These are phyloP conservation scores for Poecilobothrus nobilitatus DNA, from an alignment of 2,888 invertebrate species.

Conservation along the genomic window DNA sequence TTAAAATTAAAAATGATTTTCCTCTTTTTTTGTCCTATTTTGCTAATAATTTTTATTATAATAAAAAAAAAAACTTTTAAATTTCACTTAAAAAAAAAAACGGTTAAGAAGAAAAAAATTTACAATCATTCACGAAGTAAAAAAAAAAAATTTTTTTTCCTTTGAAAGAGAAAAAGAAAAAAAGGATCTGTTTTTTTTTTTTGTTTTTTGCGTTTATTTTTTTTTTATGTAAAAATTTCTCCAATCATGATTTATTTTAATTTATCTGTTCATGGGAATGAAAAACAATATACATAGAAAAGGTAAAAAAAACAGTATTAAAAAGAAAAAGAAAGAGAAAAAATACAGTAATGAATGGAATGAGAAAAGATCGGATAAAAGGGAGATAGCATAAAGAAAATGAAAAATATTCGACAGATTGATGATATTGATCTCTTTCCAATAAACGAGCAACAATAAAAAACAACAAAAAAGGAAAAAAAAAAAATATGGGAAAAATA, in stretches of 20 bases:
- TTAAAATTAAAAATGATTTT: no score
- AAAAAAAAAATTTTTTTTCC: no score
- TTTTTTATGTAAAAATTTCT: background rate
- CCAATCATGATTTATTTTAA: conserved; percentile 2
- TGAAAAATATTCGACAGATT: background rate
- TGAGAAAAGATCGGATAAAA: no score
- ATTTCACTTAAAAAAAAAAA: no score
- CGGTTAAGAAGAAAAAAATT: no score
- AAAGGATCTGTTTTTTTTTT: background rate
- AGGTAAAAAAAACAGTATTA: background rate
- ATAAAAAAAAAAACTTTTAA: no score
- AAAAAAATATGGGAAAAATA: background rate
- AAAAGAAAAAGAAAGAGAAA: background rate
- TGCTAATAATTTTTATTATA: no score
- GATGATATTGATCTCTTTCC: background rate
- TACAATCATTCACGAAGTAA: no score
- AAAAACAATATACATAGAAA: background rate
- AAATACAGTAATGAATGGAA: no score
- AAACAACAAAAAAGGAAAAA: background rate
- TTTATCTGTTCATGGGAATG: background rate
- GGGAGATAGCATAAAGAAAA: background rate
- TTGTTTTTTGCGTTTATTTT: background rate
- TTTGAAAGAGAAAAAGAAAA: background rate
- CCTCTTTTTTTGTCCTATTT: no score
- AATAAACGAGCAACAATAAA: no score